Conservation (phyloP, 2,113 vertebrate genomes). For the Leptobrachium leishanense region DNA sequence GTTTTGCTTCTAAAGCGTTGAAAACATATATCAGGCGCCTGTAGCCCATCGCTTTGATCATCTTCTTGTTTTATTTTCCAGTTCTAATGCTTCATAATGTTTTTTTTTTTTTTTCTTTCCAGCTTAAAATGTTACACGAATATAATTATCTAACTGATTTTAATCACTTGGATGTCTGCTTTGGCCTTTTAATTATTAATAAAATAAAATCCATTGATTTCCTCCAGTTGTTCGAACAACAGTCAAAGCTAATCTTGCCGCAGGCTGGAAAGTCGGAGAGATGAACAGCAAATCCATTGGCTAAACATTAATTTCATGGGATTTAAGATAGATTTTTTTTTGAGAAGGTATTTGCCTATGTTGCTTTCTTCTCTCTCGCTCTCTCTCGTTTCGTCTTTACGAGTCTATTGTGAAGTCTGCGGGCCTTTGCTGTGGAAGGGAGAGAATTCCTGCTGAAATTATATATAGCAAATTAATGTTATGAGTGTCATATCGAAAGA, state of each 20-base stretch:
- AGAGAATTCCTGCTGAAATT: slow-evolving; percentile 10
- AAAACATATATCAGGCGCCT: slow-evolving; percentile 23
- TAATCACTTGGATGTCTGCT: slow-evolving; percentile 71
- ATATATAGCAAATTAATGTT: slow-evolving; percentile 25
- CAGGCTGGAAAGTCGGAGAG: slow-evolving; percentile 64
- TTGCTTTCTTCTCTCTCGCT: slow-evolving; percentile 51
- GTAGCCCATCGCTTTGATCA: slow-evolving; percentile 30
- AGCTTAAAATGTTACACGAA: slow-evolving; percentile 41
- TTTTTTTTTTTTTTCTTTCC: slow-evolving; percentile 49
- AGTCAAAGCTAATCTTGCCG: slow-evolving; percentile 75
- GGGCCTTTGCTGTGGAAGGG: slow-evolving; percentile 31
- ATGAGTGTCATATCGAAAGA: slow-evolving; percentile 7
- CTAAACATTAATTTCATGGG: slow-evolving; percentile 78
- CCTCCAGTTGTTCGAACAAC: slow-evolving; percentile 76
- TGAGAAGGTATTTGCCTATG: slow-evolving; percentile 57
- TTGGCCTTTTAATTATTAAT: slow-evolving; percentile 86
- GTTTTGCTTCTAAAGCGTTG: slow-evolving; percentile 22
- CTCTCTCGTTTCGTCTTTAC: slow-evolving; percentile 20
- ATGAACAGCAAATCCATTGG: slow-evolving; percentile 75
- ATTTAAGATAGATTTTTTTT: slow-evolving; percentile 62
- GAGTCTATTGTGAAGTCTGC: slow-evolving; percentile 54
- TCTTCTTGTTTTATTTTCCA: slow-evolving; percentile 31
- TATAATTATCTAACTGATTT: slow-evolving; percentile 51
- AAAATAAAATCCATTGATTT: slow-evolving; percentile 82
- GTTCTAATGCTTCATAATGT: slow-evolving; percentile 31